Evolutionary conservation across 2,113 vertebrate genomes (phyloP).

Genomic region (Cacatua alba): DNA sequence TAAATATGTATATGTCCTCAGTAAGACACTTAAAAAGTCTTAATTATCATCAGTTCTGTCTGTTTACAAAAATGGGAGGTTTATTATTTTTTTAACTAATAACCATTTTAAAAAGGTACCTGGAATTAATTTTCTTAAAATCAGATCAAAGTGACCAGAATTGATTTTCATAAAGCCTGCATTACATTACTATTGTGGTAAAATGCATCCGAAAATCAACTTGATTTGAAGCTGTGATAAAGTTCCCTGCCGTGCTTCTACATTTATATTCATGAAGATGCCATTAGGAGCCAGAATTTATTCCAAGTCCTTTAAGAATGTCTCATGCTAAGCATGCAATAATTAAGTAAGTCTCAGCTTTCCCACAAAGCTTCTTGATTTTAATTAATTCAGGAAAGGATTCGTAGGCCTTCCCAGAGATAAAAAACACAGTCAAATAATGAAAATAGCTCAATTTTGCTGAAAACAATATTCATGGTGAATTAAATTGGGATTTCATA

Average conservation of each 20-base stretch:
- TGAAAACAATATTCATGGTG: background rate
- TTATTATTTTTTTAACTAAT: background rate
- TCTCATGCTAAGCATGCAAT: background rate
- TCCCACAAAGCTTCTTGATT: background rate
- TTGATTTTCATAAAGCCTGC: background rate
- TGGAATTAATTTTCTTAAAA: background rate
- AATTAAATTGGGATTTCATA: background rate
- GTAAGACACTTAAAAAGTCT: background rate
- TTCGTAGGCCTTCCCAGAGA: background rate
- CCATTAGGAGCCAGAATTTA: slow-evolving; percentile 11
- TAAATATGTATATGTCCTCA: background rate
- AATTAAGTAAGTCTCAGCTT: background rate
- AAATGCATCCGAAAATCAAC: background rate
- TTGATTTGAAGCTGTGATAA: slow-evolving; percentile 18
- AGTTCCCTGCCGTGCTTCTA: background rate
- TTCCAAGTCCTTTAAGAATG: slow-evolving; percentile 8
- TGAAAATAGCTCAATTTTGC: background rate
- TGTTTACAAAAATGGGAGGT: background rate
- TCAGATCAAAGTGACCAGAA: background rate
- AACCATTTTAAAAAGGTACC: background rate
- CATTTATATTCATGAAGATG: slow-evolving; percentile 14
- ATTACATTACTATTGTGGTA: background rate
- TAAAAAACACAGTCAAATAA: background rate
- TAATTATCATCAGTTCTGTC: background rate
- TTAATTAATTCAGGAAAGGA: background rate